Evolutionary conservation across 2,797 vertebrate genomes (phyloP), one percentile per base, ranked within the genome.

Genomic region (Mormyrops boulengeri): DNA sequence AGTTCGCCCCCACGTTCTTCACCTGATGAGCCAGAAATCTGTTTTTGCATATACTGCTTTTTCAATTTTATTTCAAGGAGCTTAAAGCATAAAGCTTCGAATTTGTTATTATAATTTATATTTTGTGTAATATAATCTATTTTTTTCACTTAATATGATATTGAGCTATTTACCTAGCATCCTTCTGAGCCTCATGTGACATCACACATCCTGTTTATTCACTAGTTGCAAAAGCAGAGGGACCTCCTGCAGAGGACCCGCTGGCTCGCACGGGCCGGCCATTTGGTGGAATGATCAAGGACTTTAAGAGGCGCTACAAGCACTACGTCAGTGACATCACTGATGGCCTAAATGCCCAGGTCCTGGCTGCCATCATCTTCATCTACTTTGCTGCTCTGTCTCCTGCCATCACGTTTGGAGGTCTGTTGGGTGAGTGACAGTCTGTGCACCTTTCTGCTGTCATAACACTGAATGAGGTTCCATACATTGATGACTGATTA

Each of bases 301-400:
- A 99, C 93, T 91, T 98, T 41, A 93, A 94, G 92, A 96, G 96
- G 30, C 98, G 98, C 8, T 98, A 98, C 93, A 96, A 96, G 87
- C 93, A 96, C 92, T 99, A 99, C n/a, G 94, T 95, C 91, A 99
- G 98, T 11, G 98, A 99, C 94, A 96, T 99, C 94, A 97, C 93
- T 0, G 98, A 99, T 0, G 97, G 97, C 0, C 92, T 98, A 0
- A 97, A 94, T 11, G 90, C 95, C 1, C 98, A 99, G 93, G 98
- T 97, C 88, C 93, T 99, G 85, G 97, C 98, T 0, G 97, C 98
- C 0, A 94, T 98, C 93, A 98, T 99, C 94, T 99, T 99, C 93
- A 99, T 99, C 94, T 99, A 99, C 94, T 99, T 99, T 0, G 98
- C 98, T 0, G 98, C 98, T 2, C 94, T 99, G 90, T 97, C 98